phyloP scores from a whole-genome alignment of 2,113 vertebrate species.

The Saccopteryx leptura region DNA sequence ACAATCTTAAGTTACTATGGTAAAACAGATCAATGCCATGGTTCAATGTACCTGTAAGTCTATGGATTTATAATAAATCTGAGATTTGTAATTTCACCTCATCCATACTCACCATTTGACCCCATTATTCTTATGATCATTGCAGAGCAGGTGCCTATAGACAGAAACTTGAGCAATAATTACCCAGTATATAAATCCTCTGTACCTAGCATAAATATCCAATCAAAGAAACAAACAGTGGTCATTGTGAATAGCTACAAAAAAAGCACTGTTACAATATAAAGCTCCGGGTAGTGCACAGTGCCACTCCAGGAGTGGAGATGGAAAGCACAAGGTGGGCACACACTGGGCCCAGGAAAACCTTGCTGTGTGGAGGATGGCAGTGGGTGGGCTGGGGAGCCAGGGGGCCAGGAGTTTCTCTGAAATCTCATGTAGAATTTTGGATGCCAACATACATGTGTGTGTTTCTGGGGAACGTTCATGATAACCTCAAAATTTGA shows the following conservation, averaged over 20 bases:
- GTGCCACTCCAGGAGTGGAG: background rate
- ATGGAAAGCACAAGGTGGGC: background rate
- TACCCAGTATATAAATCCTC: background rate
- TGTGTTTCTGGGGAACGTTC: background rate
- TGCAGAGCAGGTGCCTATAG: background rate
- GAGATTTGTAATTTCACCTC: background rate
- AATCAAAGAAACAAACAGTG: background rate
- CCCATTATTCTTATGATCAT: background rate
- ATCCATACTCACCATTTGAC: background rate
- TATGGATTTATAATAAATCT: conserved; percentile 40
- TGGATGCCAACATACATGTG: background rate
- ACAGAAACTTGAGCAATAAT: background rate
- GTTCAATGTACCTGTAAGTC: background rate
- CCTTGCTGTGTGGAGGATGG: background rate
- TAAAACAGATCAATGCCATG: background rate
- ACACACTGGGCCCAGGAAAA: background rate
- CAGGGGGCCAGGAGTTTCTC: background rate
- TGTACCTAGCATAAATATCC: background rate
- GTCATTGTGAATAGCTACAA: background rate
- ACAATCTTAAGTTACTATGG: background rate
- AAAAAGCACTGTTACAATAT: background rate
- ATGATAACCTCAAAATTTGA: background rate
- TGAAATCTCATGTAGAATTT: background rate
- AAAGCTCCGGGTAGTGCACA: background rate
- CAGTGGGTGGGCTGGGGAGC: too few species aligned